Base-by-base conservation (phyloP, 2,113 vertebrate genomes). In the Ifrita kowaldi region DNA sequence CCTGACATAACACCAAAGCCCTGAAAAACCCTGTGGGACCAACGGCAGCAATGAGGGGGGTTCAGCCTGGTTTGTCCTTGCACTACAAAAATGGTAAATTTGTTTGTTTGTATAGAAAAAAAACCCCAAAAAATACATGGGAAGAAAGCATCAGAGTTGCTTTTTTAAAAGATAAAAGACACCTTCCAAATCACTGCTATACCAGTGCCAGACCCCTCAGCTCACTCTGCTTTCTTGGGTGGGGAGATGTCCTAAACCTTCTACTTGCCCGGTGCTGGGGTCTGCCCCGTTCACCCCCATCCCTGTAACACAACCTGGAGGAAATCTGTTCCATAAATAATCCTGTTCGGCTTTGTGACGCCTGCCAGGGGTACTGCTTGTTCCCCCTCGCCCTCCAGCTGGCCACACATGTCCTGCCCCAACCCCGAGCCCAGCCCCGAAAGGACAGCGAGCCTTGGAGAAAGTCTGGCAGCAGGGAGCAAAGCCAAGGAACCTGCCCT, bases 271-370 rank as follows among this genome's bases (percentile, higher is more conserved):
- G 0, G 12, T 18, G 57, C 57, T 11, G 30, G 75, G 44, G 46
- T 84, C 73, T 71, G 49, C 27, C 37, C 55, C 0, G 1, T 7
- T 20, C 74, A 55, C 35, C 42, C 42, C 22, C 71, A 67, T 5
- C 46, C 24, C 57, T 85, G 75, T 68, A 93, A 95, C 89, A 79
- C 75, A 93, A 79, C 84, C 84, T 75, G 65, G 90, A 76, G 88
- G 85, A 93, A 92, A 96, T 65, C 57, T 83, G 90, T 85, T 95
- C 94, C 94, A 74, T 52, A 95, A 95, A 94, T 94, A 95, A 94
- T 95, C 92, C 79, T 5, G 2, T 9, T 7, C 0, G 2, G 52
- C 30, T 55, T 70, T 26, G 20, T 78, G 44, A 76, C 1, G 16
- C 67, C 85, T 94, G 90, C 92, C 90, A 94, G 88, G 71, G 94